phyloP scores from a whole-genome alignment of 1,140 invertebrate genomes.

The Zaprionus tsacasi region DNA sequence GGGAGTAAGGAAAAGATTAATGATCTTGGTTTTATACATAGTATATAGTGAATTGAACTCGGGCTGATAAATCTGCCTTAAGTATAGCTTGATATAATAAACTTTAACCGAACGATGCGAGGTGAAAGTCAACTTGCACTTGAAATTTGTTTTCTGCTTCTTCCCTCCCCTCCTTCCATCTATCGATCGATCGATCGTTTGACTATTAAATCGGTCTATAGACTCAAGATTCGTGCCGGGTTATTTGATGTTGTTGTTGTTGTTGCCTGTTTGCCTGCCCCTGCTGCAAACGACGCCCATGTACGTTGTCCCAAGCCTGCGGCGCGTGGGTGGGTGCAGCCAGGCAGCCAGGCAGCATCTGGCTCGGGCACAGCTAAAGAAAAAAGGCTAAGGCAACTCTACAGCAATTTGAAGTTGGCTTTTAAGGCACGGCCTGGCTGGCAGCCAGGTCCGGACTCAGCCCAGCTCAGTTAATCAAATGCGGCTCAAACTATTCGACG shows the following conservation, averaged over 20 bases:
- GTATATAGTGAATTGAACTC: neutral
- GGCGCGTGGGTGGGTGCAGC: constrained; percentile 71
- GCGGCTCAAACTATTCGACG: constrained; percentile 50
- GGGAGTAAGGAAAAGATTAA: neutral
- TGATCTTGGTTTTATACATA: neutral
- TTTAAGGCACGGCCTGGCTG: constrained; percentile 57
- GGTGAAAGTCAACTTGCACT: constrained; percentile 10
- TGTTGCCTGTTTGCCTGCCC: constrained; percentile 3
- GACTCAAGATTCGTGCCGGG: constrained; percentile 21
- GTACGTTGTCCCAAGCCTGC: constrained; percentile 43
- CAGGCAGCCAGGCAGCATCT: neutral
- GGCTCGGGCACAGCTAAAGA: neutral
- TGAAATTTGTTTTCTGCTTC: neutral
- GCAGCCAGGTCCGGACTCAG: neutral
- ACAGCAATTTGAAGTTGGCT: constrained; percentile 8
- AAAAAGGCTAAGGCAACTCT: neutral
- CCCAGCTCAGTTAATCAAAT: constrained; percentile 27
- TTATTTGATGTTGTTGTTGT: constrained; percentile 29
- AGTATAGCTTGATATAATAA: neutral
- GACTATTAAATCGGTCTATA: constrained; percentile 13
- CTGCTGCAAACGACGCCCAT: constrained; percentile 54
- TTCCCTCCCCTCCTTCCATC: neutral
- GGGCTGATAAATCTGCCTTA: neutral
- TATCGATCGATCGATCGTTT: constrained; percentile 2
- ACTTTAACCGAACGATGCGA: neutral